Base-by-base conservation (phyloP, 2,888 invertebrate species). In the Cremastinae sp. region DNA sequence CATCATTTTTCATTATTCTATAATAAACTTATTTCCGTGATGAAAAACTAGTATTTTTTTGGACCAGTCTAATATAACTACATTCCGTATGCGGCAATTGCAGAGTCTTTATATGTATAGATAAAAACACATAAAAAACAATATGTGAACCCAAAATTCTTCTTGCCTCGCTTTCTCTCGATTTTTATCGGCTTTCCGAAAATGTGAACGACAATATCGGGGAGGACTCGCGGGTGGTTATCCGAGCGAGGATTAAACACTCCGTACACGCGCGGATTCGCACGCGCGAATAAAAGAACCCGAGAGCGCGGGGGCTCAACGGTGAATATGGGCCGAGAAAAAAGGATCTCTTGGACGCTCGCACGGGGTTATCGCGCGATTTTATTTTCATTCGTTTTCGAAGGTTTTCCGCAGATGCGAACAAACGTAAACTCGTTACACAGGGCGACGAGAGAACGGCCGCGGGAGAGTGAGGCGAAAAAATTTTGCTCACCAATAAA, bases 101-200 rank as follows among this genome's bases (percentile, higher is more conserved):
- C 53, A 43, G 14, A n/a, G n/a, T n/a, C n/a, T n/a, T n/a, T n/a
- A n/a, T n/a, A n/a, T n/a, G n/a, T n/a, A n/a, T n/a, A n/a, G n/a
- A n/a, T n/a, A n/a, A n/a, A n/a, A n/a, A n/a, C n/a, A n/a, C n/a
- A 2, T 20, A 34, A 74, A 58, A 71, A 78, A 79, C n/a, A 74
- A 74, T 70, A 71, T 72, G 78, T 49, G 69, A 65, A 72, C 70
- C 61, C 56, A 43, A 69, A 71, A 74, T 53, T 58, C 56, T 22
- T 45, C 56, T 8, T 47, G 10, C 38, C 61, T 54, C 45, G 45
- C 41, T 54, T 38, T 20, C 56, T 54, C 43, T 78, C 74, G 75
- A 71, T 78, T 80, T 80, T 78, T 75, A 80, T 78, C 71, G 73
- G 70, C 75, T 78, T 77, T 70, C 45, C 54, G 10, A 18, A 64